Conservation (phyloP, 2,888 invertebrate genomes). For the Limnephilus auricula region DNA sequence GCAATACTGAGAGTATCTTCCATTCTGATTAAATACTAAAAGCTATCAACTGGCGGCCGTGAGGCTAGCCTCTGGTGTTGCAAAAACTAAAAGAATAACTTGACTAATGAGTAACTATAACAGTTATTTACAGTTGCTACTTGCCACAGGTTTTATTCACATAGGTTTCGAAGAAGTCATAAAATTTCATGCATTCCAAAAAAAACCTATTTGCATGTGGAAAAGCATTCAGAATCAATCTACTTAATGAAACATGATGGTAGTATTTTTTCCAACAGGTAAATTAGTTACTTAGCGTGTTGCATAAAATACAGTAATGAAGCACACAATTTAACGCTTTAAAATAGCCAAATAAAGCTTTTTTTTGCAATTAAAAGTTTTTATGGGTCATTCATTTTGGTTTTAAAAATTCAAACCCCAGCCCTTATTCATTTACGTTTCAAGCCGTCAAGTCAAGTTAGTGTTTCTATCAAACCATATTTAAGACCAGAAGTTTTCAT, state of each 20-base stretch:
- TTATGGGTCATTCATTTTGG: neutral
- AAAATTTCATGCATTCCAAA: no score
- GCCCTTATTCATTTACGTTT: neutral
- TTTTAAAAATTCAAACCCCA: neutral
- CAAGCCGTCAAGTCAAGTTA: constrained; percentile 28
- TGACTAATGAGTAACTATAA: no score
- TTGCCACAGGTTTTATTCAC: no score
- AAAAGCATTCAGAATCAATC: neutral
- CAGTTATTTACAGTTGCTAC: no score
- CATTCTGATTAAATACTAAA: no score
- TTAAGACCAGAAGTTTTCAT: constrained; percentile 40
- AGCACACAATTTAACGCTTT: neutral
- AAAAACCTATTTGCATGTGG: neutral
- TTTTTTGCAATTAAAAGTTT: neutral
- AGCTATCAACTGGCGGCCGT: no score
- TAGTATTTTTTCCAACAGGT: neutral
- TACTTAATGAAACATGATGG: neutral
- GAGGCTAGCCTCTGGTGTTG: no score
- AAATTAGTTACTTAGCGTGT: neutral
- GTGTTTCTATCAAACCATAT: constrained; percentile 40
- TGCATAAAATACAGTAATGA: neutral
- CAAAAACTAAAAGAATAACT: no score
- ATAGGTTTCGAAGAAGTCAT: no score
- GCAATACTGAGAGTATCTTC: no score
- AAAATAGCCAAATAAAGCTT: neutral